phyloP scores from a whole-genome alignment of 2,797 vertebrate genomes.

The Lacerta viridis region DNA sequence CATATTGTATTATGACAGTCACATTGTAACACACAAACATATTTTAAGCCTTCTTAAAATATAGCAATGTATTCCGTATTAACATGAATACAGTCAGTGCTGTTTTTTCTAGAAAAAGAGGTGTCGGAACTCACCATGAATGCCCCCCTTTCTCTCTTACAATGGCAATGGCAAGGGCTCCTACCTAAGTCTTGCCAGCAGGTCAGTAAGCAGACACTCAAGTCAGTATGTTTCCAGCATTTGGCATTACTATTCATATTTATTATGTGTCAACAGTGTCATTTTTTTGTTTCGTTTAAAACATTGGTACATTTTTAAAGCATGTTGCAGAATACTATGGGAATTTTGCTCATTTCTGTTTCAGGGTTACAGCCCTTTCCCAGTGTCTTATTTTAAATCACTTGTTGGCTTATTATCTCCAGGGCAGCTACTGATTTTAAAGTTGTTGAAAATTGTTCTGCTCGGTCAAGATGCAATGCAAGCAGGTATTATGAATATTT shows the following conservation, averaged over 20 bases:
- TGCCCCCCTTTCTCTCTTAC: no score
- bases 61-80: constrained; percentile 45
- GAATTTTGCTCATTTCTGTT: constrained; percentile 60
- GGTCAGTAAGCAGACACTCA: background rate
- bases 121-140: no score
- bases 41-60: constrained; percentile 47
- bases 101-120: background rate
- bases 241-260: constrained; percentile 70
- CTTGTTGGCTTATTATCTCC: constrained; percentile 53
- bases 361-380: constrained; percentile 57
- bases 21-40: constrained; percentile 21
- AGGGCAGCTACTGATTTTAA: constrained; percentile 64
- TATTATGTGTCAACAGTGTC: constrained; percentile 65
- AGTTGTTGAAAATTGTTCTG: constrained; percentile 66
- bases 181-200: background rate
- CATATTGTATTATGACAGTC: constrained; percentile 73
- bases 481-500: constrained; percentile 56
- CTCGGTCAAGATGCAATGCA: constrained; percentile 51
- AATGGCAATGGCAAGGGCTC: no score
- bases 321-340: constrained; percentile 43
- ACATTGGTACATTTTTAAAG: constrained; percentile 54
- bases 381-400: constrained; percentile 12
- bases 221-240: constrained; percentile 57
- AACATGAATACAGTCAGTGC: constrained; percentile 51
- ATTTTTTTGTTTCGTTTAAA: constrained; percentile 59